Conservation (phyloP, 2,888 invertebrate genomes). For the Empis livida region DNA sequence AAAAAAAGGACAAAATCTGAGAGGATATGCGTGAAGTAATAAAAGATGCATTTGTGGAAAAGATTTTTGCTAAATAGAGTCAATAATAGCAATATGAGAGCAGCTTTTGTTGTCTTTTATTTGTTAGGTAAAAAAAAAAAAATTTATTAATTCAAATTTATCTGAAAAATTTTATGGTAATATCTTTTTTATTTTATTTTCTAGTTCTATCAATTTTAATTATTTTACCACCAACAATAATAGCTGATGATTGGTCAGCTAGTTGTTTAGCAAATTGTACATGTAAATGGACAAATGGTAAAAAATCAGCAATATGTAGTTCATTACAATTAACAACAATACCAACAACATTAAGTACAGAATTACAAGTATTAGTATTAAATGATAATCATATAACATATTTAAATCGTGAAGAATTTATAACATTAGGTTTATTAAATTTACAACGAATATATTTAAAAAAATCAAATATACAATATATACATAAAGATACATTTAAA, state of each 20-base stretch:
- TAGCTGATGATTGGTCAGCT: slow-evolving; percentile 64
- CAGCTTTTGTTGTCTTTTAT: background rate
- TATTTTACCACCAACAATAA: slow-evolving; percentile 32
- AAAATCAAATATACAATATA: slow-evolving; percentile 58
- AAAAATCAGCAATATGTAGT: slow-evolving; percentile 77
- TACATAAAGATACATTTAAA: slow-evolving; percentile 74
- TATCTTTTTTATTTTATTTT: background rate
- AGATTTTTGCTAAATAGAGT: background rate
- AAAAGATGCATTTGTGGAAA: background rate
- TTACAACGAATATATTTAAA: slow-evolving; percentile 71
- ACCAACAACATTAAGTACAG: slow-evolving; percentile 50
- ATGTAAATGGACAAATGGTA: slow-evolving; percentile 87
- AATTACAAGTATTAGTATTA: slow-evolving; percentile 70
- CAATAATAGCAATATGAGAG: background rate
- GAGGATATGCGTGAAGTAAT: background rate
- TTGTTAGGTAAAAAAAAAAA: background rate
- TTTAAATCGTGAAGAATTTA: slow-evolving; percentile 66
- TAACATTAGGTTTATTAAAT: slow-evolving; percentile 64
- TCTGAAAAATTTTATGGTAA: background rate
- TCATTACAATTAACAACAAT: slow-evolving; percentile 67
- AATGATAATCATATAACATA: slow-evolving; percentile 66
- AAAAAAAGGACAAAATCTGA: background rate
- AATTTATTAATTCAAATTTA: background rate
- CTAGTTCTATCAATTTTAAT: background rate
- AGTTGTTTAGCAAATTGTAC: slow-evolving; percentile 76